Percentiles rank a stretch among this genome's conserved stretches.
phyloP scores from a whole-genome alignment of 2,888 invertebrate species.

The Halocaridina rubra region DNA sequence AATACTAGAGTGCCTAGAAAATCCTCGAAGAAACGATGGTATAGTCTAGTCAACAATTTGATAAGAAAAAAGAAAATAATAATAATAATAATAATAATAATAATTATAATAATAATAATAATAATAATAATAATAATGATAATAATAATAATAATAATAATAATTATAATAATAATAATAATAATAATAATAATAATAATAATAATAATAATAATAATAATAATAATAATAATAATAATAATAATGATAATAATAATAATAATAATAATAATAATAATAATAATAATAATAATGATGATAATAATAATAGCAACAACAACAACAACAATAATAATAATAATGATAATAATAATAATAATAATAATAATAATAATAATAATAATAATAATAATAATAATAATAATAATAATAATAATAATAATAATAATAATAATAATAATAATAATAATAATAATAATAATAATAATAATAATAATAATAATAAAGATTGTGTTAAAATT shows the following conservation, averaged over 20 bases:
- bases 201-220: background rate
- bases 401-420: background rate
- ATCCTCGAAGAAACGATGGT: too few relatives aligned
- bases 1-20: too few relatives aligned
- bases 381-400: background rate
- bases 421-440: background rate
- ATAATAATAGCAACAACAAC: background rate
- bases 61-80: background rate
- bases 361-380: background rate
- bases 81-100: background rate
- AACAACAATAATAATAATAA: background rate
- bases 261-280: background rate
- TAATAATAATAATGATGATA: background rate
- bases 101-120: background rate
- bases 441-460: background rate
- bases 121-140: background rate
- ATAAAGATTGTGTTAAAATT: background rate
- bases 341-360: background rate
- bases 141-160: background rate
- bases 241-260: background rate
- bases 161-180: background rate
- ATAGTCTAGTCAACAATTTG: background rate
- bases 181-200: background rate
- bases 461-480: background rate
- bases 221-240: background rate